Conservation (phyloP, 2,888 invertebrate species). For the Bhutanitis thaidina region DNA sequence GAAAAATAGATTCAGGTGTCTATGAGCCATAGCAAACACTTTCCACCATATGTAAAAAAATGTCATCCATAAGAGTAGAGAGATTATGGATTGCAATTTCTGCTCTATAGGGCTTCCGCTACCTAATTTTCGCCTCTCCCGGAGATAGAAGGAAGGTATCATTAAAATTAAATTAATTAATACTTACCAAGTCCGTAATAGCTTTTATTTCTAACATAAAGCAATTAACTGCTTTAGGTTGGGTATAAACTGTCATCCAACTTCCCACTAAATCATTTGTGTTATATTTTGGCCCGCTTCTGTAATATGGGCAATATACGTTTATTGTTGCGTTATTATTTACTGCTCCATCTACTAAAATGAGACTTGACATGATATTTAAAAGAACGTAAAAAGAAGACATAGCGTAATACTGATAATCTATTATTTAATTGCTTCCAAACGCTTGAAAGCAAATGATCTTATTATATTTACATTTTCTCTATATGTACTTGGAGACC, state of each 20-base stretch:
- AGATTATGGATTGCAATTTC: no score
- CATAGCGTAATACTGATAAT: not conserved
- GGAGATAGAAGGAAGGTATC: no score
- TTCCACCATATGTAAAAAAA: no score
- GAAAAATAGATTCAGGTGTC: no score
- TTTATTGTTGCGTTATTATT: not conserved
- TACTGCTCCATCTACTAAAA: not conserved
- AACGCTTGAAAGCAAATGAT: not conserved
- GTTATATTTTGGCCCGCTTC: constrained; percentile 23
- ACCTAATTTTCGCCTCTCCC: no score
- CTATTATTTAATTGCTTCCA: no score
- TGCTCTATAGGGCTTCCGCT: no score
- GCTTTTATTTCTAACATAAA: constrained; percentile 37
- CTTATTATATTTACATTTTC: not conserved
- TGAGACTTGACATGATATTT: not conserved
- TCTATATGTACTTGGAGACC: not conserved
- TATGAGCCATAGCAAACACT: no score
- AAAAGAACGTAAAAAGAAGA: not conserved
- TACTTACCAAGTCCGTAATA: constrained; percentile 38
- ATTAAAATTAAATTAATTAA: no score
- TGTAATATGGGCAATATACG: constrained; percentile 19
- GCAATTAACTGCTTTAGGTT: constrained; percentile 35
- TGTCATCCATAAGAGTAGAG: no score
- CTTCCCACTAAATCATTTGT: constrained; percentile 35
- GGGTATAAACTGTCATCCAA: constrained; percentile 41